Conservation (phyloP, 2,113 vertebrate species). For the Pomatorhinus ruficollis region DNA sequence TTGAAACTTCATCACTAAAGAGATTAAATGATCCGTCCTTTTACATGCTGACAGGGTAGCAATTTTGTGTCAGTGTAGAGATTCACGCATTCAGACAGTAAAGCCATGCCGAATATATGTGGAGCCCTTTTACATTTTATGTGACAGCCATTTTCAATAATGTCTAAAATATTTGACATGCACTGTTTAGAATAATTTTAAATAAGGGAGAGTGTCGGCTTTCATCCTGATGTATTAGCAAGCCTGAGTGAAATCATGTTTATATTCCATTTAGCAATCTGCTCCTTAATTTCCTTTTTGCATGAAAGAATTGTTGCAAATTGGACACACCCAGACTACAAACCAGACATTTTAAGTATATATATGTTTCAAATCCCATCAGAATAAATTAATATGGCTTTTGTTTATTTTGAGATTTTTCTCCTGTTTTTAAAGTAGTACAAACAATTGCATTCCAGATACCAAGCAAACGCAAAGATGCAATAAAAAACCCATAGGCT, state of each 20-base stretch:
- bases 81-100: slow-evolving; percentile 65
- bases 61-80: slow-evolving; percentile 70
- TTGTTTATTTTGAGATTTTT: neutral
- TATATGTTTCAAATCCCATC: neutral
- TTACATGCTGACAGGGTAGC: slow-evolving; percentile 72
- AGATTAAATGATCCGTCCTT: slow-evolving; percentile 73
- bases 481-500: neutral
- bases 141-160: slow-evolving; percentile 61
- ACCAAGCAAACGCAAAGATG: neutral
- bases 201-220: slow-evolving; percentile 12
- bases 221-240: slow-evolving; percentile 29
- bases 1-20: slow-evolving; percentile 72
- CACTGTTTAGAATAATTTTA: slow-evolving; percentile 69
- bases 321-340: neutral
- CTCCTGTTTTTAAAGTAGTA: neutral
- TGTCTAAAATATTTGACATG: slow-evolving; percentile 65
- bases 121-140: slow-evolving; percentile 30
- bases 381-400: neutral
- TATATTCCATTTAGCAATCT: slow-evolving; percentile 53
- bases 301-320: slow-evolving; percentile 28
- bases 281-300: slow-evolving; percentile 32
- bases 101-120: slow-evolving; percentile 18
- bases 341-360: neutral
- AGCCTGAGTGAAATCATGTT: slow-evolving; percentile 28
- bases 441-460: neutral